Evolutionary conservation across 35 echinoderm and acorn worm genomes (phyloP).

Genomic region (Eucidaris tribuloides): DNA sequence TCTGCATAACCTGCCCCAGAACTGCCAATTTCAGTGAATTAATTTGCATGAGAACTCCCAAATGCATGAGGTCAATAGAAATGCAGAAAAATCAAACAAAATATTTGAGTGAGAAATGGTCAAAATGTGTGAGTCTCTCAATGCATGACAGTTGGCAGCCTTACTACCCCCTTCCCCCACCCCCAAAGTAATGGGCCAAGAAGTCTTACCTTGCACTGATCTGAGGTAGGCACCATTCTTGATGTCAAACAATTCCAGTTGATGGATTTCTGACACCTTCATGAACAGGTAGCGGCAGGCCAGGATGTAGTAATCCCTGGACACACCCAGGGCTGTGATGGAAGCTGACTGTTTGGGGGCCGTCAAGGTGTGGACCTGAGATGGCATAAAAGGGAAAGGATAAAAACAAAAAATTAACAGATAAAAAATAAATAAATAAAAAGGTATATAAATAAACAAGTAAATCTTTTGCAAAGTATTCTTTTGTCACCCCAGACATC

Average conservation of each 20-base stretch:
- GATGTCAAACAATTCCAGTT: slow-evolving; percentile 86
- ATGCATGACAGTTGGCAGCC: background rate
- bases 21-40: no score
- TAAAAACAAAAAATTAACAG: no score
- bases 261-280: slow-evolving; percentile 87
- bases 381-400: background rate
- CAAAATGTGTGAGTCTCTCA: background rate
- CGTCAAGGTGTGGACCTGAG: slow-evolving; percentile 57
- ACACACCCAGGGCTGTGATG: slow-evolving; percentile 75
- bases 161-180: background rate
- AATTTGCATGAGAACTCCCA: no score
- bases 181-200: background rate
- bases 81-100: background rate
- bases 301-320: slow-evolving; percentile 88
- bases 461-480: no score
- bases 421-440: no score
- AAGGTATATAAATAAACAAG: no score
- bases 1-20: no score
- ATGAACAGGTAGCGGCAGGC: slow-evolving; percentile 89
- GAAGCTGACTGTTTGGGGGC: slow-evolving; percentile 68
- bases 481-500: no score
- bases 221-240: slow-evolving; percentile 62
- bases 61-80: no score
- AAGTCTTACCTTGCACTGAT: slow-evolving; percentile 67
- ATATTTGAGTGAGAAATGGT: no score